Base-by-base conservation (phyloP, 2,888 invertebrate species). In the Eupithecia inturbata region DNA sequence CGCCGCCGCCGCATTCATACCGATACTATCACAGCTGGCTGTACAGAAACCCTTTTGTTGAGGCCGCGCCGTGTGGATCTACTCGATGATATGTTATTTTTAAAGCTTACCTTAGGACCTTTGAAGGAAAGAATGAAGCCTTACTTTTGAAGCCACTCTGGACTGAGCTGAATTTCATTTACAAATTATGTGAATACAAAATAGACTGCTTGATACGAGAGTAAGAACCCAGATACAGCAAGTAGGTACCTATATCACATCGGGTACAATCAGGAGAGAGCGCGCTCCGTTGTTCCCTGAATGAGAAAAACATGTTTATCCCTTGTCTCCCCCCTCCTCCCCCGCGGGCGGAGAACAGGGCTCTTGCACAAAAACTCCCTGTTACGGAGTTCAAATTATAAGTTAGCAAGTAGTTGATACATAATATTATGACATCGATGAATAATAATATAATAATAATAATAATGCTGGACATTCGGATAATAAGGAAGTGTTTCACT, bases 301-400 rank as follows among this genome's bases (percentile, higher is more conserved):
- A 70, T 57, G 66, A 71, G 71, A 71, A 67, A 71, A 71, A 71
- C 71, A 71, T 71, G 71, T 71, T 71, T 71, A 67, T 71, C 28
- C 66, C 22, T 6, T 49, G 64, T n/a, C 63, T 5, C 19, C 64
- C 12, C 33, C 66, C 6, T 22, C 53, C 19, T 0, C 26, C 36
- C 28, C 64, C 39, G 19, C 33, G 68, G 10, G 57, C 57, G 31
- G 67, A 49, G 31, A 22, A 26, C 33, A 33, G 66, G 19, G 49
- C 1, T 28, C 28, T n/a, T 28, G 28, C 53, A 22, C 26, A 16
- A 60, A 16, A 60, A 26, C 28, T 60, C 60, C 31, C 3, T 31
- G 12, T 22, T 57, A 22, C 16, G 28, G 28, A 60, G 5, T 28
- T 28, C 28, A 28, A 26, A 26, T 60, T 28, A 28, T 60, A 60